Evolutionary conservation across 1,140 invertebrate species (phyloP).

Genomic region (Trichonephila clavipes): DNA sequence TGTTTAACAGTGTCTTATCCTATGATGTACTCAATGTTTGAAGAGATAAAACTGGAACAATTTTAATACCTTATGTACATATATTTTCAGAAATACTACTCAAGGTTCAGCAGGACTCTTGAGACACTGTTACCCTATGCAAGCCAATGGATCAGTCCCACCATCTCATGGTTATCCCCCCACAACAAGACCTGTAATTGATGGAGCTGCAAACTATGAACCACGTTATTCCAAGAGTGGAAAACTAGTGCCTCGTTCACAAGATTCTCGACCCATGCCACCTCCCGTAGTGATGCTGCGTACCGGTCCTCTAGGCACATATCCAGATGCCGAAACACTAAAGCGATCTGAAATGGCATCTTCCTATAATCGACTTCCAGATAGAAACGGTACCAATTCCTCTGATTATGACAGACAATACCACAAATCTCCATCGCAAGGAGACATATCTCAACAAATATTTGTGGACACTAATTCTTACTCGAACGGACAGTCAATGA

Average conservation of each 20-base stretch:
- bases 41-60: no score
- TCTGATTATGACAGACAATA: constrained; percentile 27
- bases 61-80: no score
- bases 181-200: not conserved
- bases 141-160: not conserved
- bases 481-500: constrained; percentile 20
- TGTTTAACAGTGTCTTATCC: no score
- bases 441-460: constrained; percentile 48
- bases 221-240: constrained; percentile 69
- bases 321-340: constrained; percentile 61
- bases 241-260: constrained; percentile 34
- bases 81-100: constrained; percentile 7
- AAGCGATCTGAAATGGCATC: constrained; percentile 24
- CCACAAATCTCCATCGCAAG: not conserved
- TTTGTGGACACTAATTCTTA: constrained; percentile 61
- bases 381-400: constrained; percentile 4
- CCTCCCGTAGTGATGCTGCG: constrained; percentile 56
- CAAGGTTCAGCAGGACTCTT: not conserved
- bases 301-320: constrained; percentile 62
- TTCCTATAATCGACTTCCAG: constrained; percentile 25
- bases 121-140: constrained; percentile 37
- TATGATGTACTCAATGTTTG: no score
- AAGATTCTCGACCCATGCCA: constrained; percentile 41
- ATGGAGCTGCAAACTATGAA: constrained; percentile 42
- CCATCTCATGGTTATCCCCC: not conserved